These are phyloP conservation scores for Chironomus riparius DNA, from an alignment of 2,888 invertebrate genomes.

Conservation along the genomic window DNA sequence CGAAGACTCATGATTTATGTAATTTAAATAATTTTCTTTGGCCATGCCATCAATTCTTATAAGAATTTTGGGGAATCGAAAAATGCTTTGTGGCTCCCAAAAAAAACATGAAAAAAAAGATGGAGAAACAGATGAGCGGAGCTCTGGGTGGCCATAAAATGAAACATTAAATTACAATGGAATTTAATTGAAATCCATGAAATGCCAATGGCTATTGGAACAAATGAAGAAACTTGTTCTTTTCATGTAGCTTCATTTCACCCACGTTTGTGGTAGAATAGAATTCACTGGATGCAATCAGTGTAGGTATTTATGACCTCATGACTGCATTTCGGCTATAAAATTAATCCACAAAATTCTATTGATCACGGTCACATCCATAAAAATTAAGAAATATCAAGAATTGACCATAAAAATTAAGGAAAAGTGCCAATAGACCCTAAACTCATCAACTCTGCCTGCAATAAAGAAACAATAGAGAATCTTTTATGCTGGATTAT, in stretches of 20 bases:
- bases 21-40: slow-evolving; percentile 3
- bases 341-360: too few relatives aligned
- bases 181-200: slow-evolving; percentile 21
- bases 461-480: too few relatives aligned
- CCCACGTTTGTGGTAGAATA: not conserved
- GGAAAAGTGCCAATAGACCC: not conserved
- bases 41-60: not conserved
- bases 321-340: too few relatives aligned
- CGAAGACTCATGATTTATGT: not conserved
- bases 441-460: too few relatives aligned
- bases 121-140: not conserved
- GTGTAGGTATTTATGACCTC: not conserved
- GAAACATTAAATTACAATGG: slow-evolving; percentile 18
- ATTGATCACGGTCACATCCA: too few relatives aligned
- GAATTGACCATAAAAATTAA: not conserved
- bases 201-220: not conserved
- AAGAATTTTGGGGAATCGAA: not conserved
- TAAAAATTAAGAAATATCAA: not conserved
- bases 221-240: not conserved
- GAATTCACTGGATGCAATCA: not conserved
- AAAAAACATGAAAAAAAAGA: too few relatives aligned
- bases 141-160: slow-evolving; percentile 18
- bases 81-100: too few relatives aligned
- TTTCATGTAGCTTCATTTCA: not conserved
- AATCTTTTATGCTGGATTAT: too few relatives aligned